Conservation (phyloP, 2,113 vertebrate species). For the Okapia johnstoni region DNA sequence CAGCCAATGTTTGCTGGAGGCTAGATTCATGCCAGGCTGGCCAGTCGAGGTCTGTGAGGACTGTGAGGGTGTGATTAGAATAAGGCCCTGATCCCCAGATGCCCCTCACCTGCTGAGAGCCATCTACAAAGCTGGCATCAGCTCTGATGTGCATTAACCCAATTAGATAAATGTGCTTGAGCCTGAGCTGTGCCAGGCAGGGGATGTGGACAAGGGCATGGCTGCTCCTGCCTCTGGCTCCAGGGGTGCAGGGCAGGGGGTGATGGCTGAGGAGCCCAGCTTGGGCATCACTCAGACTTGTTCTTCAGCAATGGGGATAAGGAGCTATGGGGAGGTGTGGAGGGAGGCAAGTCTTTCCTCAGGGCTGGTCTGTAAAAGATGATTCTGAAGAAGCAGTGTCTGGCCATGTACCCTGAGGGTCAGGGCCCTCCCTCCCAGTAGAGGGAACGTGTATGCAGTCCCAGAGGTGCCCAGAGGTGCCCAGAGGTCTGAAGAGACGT, state of each 20-base stretch:
- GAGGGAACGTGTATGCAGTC: background rate
- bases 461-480: rapidly evolving
- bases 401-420: background rate
- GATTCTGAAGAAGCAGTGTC: background rate
- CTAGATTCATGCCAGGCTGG: rapidly evolving
- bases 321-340: rapidly evolving
- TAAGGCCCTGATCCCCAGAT: background rate
- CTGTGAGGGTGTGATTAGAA: background rate
- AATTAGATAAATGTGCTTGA: background rate
- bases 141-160: background rate
- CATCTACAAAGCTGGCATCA: rapidly evolving
- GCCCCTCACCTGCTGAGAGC: background rate
- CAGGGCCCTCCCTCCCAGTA: background rate
- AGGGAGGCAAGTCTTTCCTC: background rate
- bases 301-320: background rate
- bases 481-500: background rate
- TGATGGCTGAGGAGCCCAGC: rapidly evolving
- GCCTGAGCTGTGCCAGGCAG: rapidly evolving
- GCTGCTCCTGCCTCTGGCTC: background rate
- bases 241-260: background rate
- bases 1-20: no score
- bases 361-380: rapidly evolving
- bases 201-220: rapidly evolving
- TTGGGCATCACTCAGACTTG: rapidly evolving
- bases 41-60: background rate